These are phyloP conservation scores for Orchestes rusci DNA, from an alignment of 2,888 invertebrate genomes.

Conservation along the genomic window DNA sequence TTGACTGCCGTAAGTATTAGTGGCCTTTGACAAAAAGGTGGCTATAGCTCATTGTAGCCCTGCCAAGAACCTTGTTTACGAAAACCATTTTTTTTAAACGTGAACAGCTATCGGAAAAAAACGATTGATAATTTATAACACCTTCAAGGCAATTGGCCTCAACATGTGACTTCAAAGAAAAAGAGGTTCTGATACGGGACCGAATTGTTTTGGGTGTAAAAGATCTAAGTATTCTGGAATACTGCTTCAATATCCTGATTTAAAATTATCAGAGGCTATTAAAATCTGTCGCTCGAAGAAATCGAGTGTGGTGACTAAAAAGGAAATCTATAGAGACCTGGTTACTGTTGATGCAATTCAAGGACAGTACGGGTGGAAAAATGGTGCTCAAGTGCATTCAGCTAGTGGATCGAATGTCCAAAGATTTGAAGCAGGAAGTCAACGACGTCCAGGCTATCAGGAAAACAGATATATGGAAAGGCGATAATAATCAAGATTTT, in stretches of 20 bases:
- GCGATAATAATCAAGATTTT: not conserved
- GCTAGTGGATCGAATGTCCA: too few relatives aligned
- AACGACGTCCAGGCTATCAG: not conserved
- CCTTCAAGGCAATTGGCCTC: not conserved
- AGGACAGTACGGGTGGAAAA: not conserved
- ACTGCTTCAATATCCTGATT: constrained; percentile 13
- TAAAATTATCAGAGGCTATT: constrained; percentile 15
- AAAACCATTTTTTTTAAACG: constrained; percentile 25
- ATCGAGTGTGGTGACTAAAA: too few relatives aligned
- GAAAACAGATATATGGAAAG: not conserved
- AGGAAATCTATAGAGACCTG: too few relatives aligned
- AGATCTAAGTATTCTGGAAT: constrained; percentile 15
- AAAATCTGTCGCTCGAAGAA: constrained; percentile 17
- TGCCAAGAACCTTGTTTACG: constrained; percentile 23
- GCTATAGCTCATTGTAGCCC: constrained; percentile 22
- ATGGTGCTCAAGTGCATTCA: too few relatives aligned
- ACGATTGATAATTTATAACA: not conserved
- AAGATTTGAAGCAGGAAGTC: not conserved
- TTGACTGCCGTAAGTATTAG: too few relatives aligned
- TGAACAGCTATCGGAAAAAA: not conserved
- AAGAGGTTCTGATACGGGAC: not conserved
- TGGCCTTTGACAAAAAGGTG: too few relatives aligned
- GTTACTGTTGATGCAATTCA: not conserved
- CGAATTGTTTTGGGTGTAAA: constrained; percentile 15
- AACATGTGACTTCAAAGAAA: not conserved